A percentile compares a stretch with the other conserved stretches of the same genome.
phyloP scores from a whole-genome alignment of 1,140 invertebrate genomes.

The Eriosoma lanigerum region DNA sequence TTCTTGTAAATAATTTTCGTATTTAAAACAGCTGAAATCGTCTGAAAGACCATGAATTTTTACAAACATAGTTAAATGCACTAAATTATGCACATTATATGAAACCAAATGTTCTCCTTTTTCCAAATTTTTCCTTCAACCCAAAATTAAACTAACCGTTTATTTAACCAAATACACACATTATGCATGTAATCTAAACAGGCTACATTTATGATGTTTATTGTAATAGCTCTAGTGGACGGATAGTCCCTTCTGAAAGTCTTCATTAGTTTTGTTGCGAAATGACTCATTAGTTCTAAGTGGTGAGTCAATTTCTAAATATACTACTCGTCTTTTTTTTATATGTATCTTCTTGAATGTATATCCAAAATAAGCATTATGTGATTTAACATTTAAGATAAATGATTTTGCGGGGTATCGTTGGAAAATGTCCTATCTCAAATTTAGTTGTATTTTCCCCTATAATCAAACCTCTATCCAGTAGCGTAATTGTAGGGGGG shows the following conservation, averaged over 20 bases:
- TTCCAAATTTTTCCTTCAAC: background rate
- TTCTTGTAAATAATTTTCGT: conserved; percentile 14
- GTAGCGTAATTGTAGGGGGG: no score
- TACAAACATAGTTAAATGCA: conserved; percentile 1
- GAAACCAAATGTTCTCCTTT: background rate
- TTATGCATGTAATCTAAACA: conserved; percentile 21
- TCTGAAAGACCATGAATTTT: background rate
- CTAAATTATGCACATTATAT: conserved; percentile 15
- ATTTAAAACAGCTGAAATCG: background rate
- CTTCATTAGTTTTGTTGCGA: background rate
- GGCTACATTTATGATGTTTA: background rate
- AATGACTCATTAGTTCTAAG: background rate
- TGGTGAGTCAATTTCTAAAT: background rate
- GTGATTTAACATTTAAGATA: no score
- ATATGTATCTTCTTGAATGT: no score
- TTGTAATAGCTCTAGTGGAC: background rate
- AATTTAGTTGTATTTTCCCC: no score
- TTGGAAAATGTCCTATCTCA: no score
- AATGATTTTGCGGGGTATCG: no score
- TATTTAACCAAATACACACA: background rate
- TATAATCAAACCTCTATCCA: no score
- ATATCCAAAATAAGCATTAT: no score
- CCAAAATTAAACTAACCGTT: conserved; percentile 25
- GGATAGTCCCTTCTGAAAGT: conserved; percentile 2
- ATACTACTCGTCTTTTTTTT: no score